Base-by-base conservation (phyloP, 1,140 invertebrate genomes). In the Solenopsis fugax region DNA sequence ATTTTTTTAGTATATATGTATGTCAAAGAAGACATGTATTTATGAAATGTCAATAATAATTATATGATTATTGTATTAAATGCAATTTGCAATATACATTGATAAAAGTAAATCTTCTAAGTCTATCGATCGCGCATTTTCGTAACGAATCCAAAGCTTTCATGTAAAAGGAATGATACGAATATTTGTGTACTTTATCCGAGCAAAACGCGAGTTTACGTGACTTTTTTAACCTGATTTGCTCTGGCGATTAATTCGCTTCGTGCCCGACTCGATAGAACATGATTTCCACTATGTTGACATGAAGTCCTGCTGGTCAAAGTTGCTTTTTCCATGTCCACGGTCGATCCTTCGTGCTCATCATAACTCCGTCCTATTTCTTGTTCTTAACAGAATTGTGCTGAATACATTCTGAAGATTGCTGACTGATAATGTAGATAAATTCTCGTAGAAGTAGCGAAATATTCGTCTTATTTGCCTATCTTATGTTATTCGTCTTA, bases 221-320 rank as follows among this genome's bases (percentile, higher is more conserved):
- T 87, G 67, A 89, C 80, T 76, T 69, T 67, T 48, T 73, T 89
- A 91, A 91, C 84, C 82, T 88, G 86, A 85, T 89, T 75, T 77
- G 64, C 34, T 9, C 37, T 0, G 50, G 29, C 85, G 75, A 87
- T 87, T 88, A 87, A 67, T 62, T 71, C 48, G 29, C 80, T 81
- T 78, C 72, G 67, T 77, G 64, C 72, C 45, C 62, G 64, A 12
- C 10, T 37, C 54, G 67, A 75, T 34, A 24, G 41, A 62, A 60
- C 41, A 41, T 12, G 62, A 86, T 73, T 80, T 54, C 21, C 45
- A 41, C 34, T 24, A n/a, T 56, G 62, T 18, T 62, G 16, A 34
- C 3, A 60, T 29, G 24, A 54, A 56, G 9, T 69, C 5, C 21
- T 52, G 21, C 48, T 56, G 52, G 76, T 48, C 52, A 21, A 60